phyloP scores from a whole-genome alignment of 2,888 invertebrate genomes.

The Nymphalis polychloros region DNA sequence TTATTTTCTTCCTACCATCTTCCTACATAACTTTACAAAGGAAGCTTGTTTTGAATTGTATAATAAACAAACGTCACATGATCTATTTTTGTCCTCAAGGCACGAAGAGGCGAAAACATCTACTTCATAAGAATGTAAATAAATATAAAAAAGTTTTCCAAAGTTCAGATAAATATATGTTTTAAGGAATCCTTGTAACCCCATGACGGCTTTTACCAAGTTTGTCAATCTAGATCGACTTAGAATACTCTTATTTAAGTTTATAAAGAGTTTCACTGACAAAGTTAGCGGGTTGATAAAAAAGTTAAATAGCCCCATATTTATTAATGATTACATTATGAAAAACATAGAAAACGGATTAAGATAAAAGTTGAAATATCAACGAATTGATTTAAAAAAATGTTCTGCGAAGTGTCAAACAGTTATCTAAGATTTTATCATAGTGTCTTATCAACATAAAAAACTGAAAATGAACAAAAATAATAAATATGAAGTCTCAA shows the following conservation, averaged over 20 bases:
- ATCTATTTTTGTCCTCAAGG: not conserved
- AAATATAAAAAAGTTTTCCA: not conserved
- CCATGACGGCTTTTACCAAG: slow-evolving; percentile 4
- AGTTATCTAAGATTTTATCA: no score
- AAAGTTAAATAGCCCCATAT: slow-evolving; percentile 2
- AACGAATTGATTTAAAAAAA: no score
- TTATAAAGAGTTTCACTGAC: not conserved
- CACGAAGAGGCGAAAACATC: not conserved
- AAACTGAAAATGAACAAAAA: no score
- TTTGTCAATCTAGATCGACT: slow-evolving; percentile 2
- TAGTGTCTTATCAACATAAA: no score
- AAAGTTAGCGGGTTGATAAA: not conserved
- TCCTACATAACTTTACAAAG: no score
- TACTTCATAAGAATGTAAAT: not conserved
- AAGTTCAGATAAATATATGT: not conserved
- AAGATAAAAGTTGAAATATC: not conserved
- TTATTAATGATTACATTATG: not conserved
- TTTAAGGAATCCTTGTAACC: not conserved
- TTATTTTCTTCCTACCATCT: no score
- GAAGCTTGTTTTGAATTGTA: no score
- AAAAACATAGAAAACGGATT: not conserved
- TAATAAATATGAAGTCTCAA: no score
- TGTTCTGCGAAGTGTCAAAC: no score
- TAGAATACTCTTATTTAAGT: slow-evolving; percentile 3
- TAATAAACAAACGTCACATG: not conserved